These are phyloP conservation scores for Tribolium castaneum DNA, from an alignment of 1,140 invertebrate species.

Conservation along the genomic window DNA sequence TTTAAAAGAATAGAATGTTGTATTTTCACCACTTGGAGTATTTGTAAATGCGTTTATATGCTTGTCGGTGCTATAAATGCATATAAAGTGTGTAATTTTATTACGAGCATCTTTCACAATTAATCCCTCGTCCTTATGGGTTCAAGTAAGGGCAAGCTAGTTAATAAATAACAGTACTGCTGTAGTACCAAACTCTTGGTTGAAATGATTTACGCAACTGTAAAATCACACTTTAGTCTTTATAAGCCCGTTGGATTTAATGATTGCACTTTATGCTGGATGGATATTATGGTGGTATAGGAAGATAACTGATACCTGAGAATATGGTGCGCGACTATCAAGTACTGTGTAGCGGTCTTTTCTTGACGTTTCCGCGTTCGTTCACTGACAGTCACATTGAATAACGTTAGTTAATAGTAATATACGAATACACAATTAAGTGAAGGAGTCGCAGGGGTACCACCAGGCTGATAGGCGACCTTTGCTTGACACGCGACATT, in stretches of 20 bases:
- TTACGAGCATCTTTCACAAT: neutral
- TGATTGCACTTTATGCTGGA: conserved; percentile 33
- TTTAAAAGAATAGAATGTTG: neutral
- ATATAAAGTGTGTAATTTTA: neutral
- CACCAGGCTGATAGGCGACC: neutral
- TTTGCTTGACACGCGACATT: conserved; percentile 11
- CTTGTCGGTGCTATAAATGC: neutral
- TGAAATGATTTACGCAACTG: neutral
- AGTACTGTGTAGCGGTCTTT: conserved; percentile 40
- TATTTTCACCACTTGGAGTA: too few relatives aligned
- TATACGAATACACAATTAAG: conserved; percentile 33
- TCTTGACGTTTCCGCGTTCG: conserved; percentile 41
- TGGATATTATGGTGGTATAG: conserved; percentile 35
- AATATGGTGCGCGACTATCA: conserved; percentile 40
- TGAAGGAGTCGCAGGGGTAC: conserved; percentile 5
- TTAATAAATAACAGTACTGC: neutral
- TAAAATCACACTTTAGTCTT: conserved; percentile 14
- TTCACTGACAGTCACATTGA: conserved; percentile 40
- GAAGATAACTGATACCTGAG: conserved; percentile 41
- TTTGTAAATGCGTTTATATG: neutral
- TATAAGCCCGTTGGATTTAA: conserved; percentile 5
- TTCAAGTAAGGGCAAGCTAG: neutral
- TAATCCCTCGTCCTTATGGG: neutral
- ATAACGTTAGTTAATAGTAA: conserved; percentile 42
- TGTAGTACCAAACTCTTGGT: neutral